Conservation (phyloP, 2,888 invertebrate genomes). For the Trisateles emortualis region DNA sequence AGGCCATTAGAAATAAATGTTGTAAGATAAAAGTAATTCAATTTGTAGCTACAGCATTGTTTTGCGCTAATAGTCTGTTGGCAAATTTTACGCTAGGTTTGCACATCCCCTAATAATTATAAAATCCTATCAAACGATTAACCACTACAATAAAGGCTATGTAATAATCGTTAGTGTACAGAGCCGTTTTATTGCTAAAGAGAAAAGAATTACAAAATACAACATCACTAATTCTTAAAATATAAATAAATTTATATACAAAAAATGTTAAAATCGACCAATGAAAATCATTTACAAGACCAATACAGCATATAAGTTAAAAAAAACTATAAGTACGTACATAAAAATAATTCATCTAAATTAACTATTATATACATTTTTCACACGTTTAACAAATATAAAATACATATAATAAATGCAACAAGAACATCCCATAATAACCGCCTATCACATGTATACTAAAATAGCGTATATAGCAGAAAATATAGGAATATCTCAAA, state of each 20-base stretch:
- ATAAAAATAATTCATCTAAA: neutral
- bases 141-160: conserved; percentile 67
- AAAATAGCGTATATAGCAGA: conserved; percentile 38
- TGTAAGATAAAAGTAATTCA: too few relatives aligned
- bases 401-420: conserved; percentile 16
- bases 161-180: conserved; percentile 37
- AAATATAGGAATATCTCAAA: conserved; percentile 34
- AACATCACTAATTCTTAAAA: too few relatives aligned
- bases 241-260: too few relatives aligned
- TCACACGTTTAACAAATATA: conserved; percentile 18
- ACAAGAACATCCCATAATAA: conserved; percentile 27
- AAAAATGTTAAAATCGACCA: too few relatives aligned
- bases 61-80: neutral
- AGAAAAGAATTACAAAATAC: neutral
- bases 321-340: neutral
- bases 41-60: neutral
- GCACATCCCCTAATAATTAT: conserved; percentile 20
- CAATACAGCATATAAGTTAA: too few relatives aligned
- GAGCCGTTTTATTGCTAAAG: conserved; percentile 35
- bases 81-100: conserved; percentile 8
- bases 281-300: too few relatives aligned
- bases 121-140: conserved; percentile 55
- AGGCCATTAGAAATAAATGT: too few relatives aligned
- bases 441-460: conserved; percentile 49
- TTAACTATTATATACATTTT: conserved; percentile 13